Evolutionary conservation across 2,888 invertebrate genomes (phyloP), one percentile per base, ranked within the genome.

Genomic region (Rhopalosiphum nymphaeae): DNA sequence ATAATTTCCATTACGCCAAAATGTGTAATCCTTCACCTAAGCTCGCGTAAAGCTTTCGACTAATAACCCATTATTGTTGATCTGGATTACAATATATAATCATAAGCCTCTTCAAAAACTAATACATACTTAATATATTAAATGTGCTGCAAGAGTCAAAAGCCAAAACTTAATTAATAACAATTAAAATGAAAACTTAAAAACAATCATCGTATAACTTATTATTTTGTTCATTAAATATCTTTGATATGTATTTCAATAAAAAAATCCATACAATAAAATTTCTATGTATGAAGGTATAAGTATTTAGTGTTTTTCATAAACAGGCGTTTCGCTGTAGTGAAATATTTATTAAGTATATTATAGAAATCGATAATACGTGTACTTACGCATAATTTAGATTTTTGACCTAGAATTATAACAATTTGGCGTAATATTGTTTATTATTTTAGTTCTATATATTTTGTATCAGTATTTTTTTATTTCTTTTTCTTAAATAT

Each of bases 21-120:
- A 42, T 78, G 78, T 89, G 89, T 57, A 89, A 89, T 57, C 89
- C 89, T 89, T 57, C 29, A 29, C 57, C 26, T 56, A 89, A 78
- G 78, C 36, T 78, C 1, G 1, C 11, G 21, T 7, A 9, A n/a
- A n/a, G 78, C 36, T 36, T 78, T 57, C 57, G 16, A 44, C 44
- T 61, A 91, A 91, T 91, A 91, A 91, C 84, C 56, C 91, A 91
- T 91, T 85, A 91, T 53, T 44, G 56, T 85, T 56, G 57, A 89
- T 89, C 44, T 89, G 89, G 84, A 85, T 78, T 91, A 56, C 26
- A 56, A 91, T 91, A 56, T 53, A 53, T 67, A 78, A 49, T 49
- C 49, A 91, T 91, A 91, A n/a, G n/a, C 61, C 94, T 85, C 94
- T 56, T 78, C 56, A 49, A 25, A 49, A 46, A 46, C 44, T 7